Base-by-base conservation (phyloP, 2,888 invertebrate species). In the Didymodactylos carnosus region DNA sequence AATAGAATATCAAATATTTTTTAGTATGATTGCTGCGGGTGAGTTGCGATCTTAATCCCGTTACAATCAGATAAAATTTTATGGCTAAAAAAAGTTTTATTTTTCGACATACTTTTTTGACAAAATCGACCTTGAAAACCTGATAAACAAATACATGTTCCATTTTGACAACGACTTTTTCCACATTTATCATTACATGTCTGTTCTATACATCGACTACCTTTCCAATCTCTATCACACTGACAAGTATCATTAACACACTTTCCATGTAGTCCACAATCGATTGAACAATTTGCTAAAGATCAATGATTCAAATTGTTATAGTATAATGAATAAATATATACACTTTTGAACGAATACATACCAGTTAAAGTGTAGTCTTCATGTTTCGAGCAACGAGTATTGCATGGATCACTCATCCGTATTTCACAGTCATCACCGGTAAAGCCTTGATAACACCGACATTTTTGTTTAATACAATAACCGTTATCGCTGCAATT, bases 91-190 rank as follows among this genome's bases (percentile, higher is more conserved):
- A n/a, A n/a, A n/a, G n/a, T n/a, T n/a, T n/a, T n/a, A n/a, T n/a
- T n/a, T n/a, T n/a, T n/a, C n/a, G n/a, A n/a, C n/a, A n/a, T n/a
- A 97, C 95, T 91, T 80, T 94, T 87, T 40, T 94, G 94, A 84
- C 98, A 98, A 82, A 97, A 94, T 78, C 91, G 90, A 46, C 98
- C 98, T 84, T 97, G 97, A 95, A 95, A 98, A 0, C 98, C 97
- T 71, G 92, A 91, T 8, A 93, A 91, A 83, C 98, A 98, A 39
- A 93, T 87, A 80, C 98, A 98, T 19, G 93, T 94, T 40, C 97
- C 97, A 83, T 95, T 95, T 85, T 93, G 91, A 86, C 98, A 98
- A 82, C 91, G n/a, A n/a, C n/a, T n/a, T n/a, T n/a, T n/a, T n/a
- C n/a, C n/a, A 80, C 91, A 90, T 85, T 97, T 98, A 62, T 92